Evolutionary conservation across 2,797 vertebrate genomes (phyloP), one percentile per base, ranked within the genome.

Genomic region (Argya squamiceps): DNA sequence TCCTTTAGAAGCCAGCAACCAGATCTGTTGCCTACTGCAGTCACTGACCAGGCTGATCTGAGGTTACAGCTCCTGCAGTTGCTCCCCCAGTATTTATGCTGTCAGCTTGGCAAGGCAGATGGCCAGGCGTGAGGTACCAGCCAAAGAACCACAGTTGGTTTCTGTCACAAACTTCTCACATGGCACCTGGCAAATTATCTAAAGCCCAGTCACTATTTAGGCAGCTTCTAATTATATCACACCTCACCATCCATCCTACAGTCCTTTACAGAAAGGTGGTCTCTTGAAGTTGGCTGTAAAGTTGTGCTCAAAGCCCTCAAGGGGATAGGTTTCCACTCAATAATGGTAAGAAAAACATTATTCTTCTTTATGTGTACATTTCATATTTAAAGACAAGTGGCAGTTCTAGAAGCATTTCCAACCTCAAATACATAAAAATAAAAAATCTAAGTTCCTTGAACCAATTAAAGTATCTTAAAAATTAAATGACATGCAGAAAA

Each of bases 91-190:
- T 34, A 62, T n/a, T 78, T 69, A 36, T 11, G 65, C 21, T 0
- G 0, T 59, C 92, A 86, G 36, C 65, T 36, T 43, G 37, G 77
- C 1, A 1, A 68, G 80, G 88, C 88, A 96, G 90, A 93, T 86
- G 90, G 92, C 59, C 92, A 88, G 80, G 84, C 1, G 0, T 41
- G 37, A 88, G 65, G 85, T 36, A 86, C 23, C 77, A 78, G 85
- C 83, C 95, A 96, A 93, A 94, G 43, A 90, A 76, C 26, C 80
- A 76, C 63, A 78, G 88, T 32, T 62, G 62, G 65, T 26, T 97
- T 93, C 69, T 78, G 50, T 71, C 76, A 90, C 62, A 68, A 60
- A 84, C 73, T 81, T 88, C 69, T 93, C 94, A 78, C 16, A 4
- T 30, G 46, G 53, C 58, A 88, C 71, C 73, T 68, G 76, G 62